Conservation (phyloP, 2,888 invertebrate genomes). For the Pterostichus niger region DNA sequence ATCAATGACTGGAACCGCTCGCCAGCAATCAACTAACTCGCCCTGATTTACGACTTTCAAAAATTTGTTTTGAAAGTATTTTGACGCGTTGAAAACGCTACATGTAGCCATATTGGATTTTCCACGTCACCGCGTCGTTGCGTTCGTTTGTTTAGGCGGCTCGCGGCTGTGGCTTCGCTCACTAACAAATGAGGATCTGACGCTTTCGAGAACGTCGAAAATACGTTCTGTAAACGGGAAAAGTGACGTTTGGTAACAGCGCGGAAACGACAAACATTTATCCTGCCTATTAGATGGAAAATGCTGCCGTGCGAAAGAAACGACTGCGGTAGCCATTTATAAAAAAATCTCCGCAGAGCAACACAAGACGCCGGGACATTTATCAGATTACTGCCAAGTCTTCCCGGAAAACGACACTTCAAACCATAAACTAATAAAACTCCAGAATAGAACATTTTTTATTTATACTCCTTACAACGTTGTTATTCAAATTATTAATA, state of each 20-base stretch:
- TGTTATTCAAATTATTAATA: too few relatives aligned
- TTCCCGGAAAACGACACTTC: not conserved
- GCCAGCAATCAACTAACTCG: not conserved
- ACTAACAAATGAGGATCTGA: slow-evolving; percentile 44
- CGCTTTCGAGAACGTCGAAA: slow-evolving; percentile 46
- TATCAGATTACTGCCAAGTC: slow-evolving; percentile 21
- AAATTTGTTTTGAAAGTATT: slow-evolving; percentile 10
- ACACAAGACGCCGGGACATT: not conserved
- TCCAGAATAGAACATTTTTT: too few relatives aligned
- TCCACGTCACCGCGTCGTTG: slow-evolving; percentile 6
- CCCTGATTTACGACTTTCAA: not conserved
- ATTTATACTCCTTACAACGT: too few relatives aligned
- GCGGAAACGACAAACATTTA: slow-evolving; percentile 52
- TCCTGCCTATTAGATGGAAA: slow-evolving; percentile 47
- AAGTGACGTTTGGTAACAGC: slow-evolving; percentile 42
- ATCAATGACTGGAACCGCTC: not conserved
- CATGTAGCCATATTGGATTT: slow-evolving; percentile 26
- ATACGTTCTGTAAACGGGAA: slow-evolving; percentile 55
- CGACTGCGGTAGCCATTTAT: slow-evolving; percentile 14
- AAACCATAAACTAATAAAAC: too few relatives aligned
- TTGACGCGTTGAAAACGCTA: slow-evolving; percentile 5
- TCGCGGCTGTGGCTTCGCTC: not conserved
- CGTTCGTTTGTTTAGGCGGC: slow-evolving; percentile 28
- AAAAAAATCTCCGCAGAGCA: slow-evolving; percentile 19
- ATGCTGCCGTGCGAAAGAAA: slow-evolving; percentile 24